Percentiles rank a stretch among this genome's conserved stretches.
These are phyloP conservation scores for Drosophila diplacantha DNA, from an alignment of 2,888 invertebrate species.

Conservation along the genomic window DNA sequence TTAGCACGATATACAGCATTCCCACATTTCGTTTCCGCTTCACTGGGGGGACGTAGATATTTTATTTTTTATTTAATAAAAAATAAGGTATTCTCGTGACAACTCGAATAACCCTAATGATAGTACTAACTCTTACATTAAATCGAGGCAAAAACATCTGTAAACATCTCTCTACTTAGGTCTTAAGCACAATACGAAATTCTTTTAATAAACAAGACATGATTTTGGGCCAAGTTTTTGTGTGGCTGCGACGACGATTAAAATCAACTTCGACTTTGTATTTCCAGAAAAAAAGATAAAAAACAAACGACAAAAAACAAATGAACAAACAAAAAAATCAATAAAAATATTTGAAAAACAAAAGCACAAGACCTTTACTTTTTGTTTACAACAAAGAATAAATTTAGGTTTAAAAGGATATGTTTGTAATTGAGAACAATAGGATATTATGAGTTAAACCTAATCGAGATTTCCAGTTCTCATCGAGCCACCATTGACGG, in stretches of 20 bases:
- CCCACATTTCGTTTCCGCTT: slow-evolving; percentile 41
- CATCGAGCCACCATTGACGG: slow-evolving; percentile 57
- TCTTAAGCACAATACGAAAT: slow-evolving; percentile 52
- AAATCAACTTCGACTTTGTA: slow-evolving; percentile 59
- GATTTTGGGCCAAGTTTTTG: slow-evolving; percentile 41
- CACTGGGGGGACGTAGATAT: slow-evolving; percentile 49
- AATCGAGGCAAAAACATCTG: slow-evolving; percentile 27
- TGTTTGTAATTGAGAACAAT: slow-evolving; percentile 7
- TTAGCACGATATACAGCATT: slow-evolving; percentile 14
- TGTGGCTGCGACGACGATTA: slow-evolving; percentile 62
- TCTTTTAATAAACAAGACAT: slow-evolving; percentile 46
- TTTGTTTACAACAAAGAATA: slow-evolving; percentile 7
- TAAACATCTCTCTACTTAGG: slow-evolving; percentile 36
- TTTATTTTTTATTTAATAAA: slow-evolving; percentile 75
- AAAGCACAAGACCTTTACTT: neutral
- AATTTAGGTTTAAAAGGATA: neutral
- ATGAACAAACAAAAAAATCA: slow-evolving; percentile 41
- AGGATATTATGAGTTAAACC: neutral
- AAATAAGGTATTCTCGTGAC: slow-evolving; percentile 66
- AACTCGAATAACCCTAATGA: slow-evolving; percentile 19
- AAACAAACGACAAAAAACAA: slow-evolving; percentile 39
- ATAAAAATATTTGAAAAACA: slow-evolving; percentile 49
- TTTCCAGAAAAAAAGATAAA: slow-evolving; percentile 41
- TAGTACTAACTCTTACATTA: slow-evolving; percentile 3
- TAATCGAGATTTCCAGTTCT: slow-evolving; percentile 1